Conservation (phyloP, 2,797 vertebrate species). For the Pipistrellus pygmaeus region DNA sequence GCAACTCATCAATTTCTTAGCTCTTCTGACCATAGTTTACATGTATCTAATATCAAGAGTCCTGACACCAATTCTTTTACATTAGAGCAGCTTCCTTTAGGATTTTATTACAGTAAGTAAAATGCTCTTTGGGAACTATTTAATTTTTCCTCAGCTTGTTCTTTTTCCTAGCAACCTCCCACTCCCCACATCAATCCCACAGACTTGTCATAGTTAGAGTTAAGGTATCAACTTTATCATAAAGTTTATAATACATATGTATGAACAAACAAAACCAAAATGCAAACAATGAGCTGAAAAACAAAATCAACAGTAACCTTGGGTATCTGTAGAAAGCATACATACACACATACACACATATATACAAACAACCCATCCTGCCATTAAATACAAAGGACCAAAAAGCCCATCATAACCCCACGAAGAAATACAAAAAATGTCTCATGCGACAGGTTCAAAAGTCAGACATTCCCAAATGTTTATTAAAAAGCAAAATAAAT, state of each 20-base stretch:
- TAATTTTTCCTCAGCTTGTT: slow-evolving; percentile 72
- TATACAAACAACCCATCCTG: background rate
- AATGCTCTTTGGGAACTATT: slow-evolving; percentile 68
- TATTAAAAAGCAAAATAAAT: background rate
- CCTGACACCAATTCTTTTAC: slow-evolving; percentile 45
- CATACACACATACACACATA: background rate
- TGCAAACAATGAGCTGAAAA: slow-evolving; percentile 23
- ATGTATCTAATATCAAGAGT: slow-evolving; percentile 57
- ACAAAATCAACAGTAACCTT: background rate
- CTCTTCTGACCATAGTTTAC: slow-evolving; percentile 49
- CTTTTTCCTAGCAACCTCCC: slow-evolving; percentile 10
- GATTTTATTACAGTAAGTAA: slow-evolving; percentile 67
- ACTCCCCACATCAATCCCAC: background rate
- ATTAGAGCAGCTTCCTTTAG: slow-evolving; percentile 57
- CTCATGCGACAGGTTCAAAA: background rate
- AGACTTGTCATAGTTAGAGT: slow-evolving; percentile 67
- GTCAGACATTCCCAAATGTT: background rate
- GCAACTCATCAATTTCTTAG: slow-evolving; percentile 56
- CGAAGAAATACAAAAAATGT: background rate
- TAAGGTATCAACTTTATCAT: slow-evolving; percentile 68
- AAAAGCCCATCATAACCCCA: background rate
- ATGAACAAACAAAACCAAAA: slow-evolving; percentile 57
- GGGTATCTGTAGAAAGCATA: slow-evolving; percentile 5
- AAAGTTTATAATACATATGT: slow-evolving; percentile 63
- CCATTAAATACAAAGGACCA: background rate